These are phyloP conservation scores for Lophura nycthemera DNA, from an alignment of 2,113 vertebrate genomes.

Conservation along the genomic window DNA sequence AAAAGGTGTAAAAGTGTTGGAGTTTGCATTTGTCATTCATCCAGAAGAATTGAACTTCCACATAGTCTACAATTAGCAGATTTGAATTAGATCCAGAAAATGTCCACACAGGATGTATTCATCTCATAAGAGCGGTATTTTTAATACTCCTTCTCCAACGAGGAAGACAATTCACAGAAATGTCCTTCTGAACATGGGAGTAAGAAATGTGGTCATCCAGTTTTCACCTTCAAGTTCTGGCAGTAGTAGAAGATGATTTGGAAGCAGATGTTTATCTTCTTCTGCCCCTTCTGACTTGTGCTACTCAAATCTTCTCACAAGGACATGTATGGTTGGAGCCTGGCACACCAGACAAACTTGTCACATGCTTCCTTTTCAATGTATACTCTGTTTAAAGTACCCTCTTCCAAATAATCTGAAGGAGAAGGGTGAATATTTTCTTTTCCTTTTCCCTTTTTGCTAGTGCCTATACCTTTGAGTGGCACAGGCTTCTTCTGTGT, in stretches of 20 bases:
- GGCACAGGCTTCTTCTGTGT: not conserved
- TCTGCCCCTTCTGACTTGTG: not conserved
- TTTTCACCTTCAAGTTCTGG: not conserved
- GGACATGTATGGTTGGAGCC: not conserved
- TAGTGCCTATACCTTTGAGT: not conserved
- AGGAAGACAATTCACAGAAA: not conserved
- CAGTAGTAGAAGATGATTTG: not conserved
- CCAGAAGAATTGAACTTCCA: not conserved
- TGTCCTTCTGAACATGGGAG: not conserved
- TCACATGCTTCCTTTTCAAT: not conserved
- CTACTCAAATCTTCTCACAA: not conserved
- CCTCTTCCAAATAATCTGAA: not conserved
- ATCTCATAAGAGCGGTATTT: not conserved
- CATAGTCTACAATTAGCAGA: not conserved
- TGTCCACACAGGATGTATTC: not conserved
- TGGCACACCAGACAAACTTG: not conserved
- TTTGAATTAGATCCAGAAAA: not conserved
- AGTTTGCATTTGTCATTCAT: not conserved
- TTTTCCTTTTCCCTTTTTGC: not conserved
- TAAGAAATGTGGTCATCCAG: not conserved
- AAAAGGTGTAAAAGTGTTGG: not conserved
- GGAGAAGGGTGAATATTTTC: not conserved
- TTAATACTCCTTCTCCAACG: not conserved
- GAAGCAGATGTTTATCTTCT: not conserved
- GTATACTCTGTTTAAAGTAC: not conserved